Conservation (phyloP, 2,888 invertebrate species). For the Euzetes globulus region DNA sequence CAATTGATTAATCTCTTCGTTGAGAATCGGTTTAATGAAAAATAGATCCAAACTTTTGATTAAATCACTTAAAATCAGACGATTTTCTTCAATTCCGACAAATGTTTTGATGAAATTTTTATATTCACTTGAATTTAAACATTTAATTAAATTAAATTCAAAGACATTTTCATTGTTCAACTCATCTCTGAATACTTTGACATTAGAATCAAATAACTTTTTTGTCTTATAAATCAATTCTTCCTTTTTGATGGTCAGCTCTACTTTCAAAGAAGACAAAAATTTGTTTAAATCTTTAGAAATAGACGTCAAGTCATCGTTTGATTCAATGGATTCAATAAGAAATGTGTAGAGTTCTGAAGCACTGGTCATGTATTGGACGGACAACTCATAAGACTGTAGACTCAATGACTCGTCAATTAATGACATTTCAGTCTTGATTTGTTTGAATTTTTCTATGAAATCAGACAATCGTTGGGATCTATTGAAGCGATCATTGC, state of each 20-base stretch:
- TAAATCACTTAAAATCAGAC: background rate
- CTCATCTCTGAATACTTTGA: slow-evolving; percentile 25
- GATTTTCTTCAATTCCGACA: background rate
- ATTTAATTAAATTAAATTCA: slow-evolving; percentile 22
- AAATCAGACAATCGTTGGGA: slow-evolving; percentile 6
- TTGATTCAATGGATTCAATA: background rate
- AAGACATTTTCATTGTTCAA: slow-evolving; percentile 5
- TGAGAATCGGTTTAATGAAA: slow-evolving; percentile 19
- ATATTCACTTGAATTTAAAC: slow-evolving; percentile 3
- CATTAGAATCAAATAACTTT: slow-evolving; percentile 8
- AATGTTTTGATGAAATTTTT: slow-evolving; percentile 15
- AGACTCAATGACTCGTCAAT: background rate
- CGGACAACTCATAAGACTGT: slow-evolving; percentile 5
- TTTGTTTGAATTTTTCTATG: background rate
- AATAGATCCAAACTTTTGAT: background rate
- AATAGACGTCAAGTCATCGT: background rate
- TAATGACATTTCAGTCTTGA: background rate
- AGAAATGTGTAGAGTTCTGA: background rate
- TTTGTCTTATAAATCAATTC: slow-evolving; percentile 19
- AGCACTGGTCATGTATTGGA: slow-evolving; percentile 15
- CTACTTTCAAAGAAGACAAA: background rate
- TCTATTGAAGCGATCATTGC: background rate
- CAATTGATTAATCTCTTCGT: slow-evolving; percentile 17
- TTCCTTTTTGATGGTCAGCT: background rate
- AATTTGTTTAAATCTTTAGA: background rate